Evolutionary conservation across 1,140 invertebrate genomes (phyloP).

Genomic region (Planococcus citri): DNA sequence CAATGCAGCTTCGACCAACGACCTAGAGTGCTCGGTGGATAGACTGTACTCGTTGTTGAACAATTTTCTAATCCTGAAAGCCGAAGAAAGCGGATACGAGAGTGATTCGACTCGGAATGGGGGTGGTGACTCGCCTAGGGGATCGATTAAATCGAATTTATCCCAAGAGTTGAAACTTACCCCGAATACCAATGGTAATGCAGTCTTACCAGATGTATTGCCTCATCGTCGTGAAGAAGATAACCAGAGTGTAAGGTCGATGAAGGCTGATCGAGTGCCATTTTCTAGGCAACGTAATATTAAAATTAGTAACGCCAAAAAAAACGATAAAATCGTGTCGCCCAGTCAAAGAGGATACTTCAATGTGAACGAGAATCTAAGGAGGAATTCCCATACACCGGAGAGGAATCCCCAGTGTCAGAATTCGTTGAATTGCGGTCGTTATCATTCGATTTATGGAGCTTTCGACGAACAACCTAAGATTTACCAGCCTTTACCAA

Average conservation of each 20-base stretch:
- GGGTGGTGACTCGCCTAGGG: conserved; percentile 40
- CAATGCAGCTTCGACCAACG: neutral
- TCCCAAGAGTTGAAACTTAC: conserved; percentile 25
- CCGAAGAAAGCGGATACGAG: conserved; percentile 52
- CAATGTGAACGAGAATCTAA: neutral
- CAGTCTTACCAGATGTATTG: neutral
- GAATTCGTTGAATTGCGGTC: neutral
- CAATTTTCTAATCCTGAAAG: conserved; percentile 36
- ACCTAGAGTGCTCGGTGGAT: conserved; percentile 23
- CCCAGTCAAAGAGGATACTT: neutral
- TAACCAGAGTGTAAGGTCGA: neutral
- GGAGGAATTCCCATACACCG: neutral
- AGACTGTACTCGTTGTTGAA: conserved; percentile 37
- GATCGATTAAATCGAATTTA: conserved; percentile 30
- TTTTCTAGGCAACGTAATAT: conserved; percentile 13
- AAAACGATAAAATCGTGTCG: neutral
- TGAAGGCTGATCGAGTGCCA: neutral
- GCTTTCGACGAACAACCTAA: neutral
- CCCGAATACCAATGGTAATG: neutral
- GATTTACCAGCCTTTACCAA: neutral
- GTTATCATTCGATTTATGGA: neutral
- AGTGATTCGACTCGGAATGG: conserved; percentile 46
- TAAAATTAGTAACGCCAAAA: neutral
- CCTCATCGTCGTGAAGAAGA: neutral
- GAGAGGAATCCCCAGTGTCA: neutral